Conservation (phyloP, 2,797 vertebrate species). For the Acrossocheilus fasciatus region DNA sequence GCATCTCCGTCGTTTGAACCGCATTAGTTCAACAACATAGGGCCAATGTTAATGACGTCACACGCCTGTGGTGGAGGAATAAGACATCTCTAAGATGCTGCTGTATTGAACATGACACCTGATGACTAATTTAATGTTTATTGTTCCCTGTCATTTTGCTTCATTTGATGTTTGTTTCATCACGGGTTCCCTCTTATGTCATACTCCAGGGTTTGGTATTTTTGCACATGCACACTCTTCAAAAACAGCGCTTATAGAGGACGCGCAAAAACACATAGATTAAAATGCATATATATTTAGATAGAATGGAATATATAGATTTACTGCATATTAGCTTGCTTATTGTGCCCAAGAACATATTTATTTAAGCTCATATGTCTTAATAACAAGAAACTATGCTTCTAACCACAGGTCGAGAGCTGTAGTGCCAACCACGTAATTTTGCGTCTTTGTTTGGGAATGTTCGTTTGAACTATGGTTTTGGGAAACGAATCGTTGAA, state of each 20-base stretch:
- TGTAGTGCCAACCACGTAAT: background rate
- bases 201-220: background rate
- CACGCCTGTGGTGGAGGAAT: background rate
- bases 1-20: background rate
- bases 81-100: background rate
- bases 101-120: background rate
- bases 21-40: background rate
- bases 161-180: background rate
- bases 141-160: background rate
- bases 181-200: background rate
- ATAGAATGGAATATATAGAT: background rate
- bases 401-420: background rate
- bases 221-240: background rate
- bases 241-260: background rate
- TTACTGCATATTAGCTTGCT: background rate
- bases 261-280: background rate
- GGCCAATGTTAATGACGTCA: too few species aligned
- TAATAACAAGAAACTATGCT: background rate
- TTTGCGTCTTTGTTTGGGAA: background rate
- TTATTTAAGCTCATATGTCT: background rate
- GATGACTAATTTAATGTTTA: background rate
- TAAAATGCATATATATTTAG: background rate
- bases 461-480: background rate
- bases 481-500: background rate
- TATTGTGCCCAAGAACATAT: background rate